Evolutionary conservation across 2,888 invertebrate species (phyloP).

Genomic region (Anarsia innoxiella): DNA sequence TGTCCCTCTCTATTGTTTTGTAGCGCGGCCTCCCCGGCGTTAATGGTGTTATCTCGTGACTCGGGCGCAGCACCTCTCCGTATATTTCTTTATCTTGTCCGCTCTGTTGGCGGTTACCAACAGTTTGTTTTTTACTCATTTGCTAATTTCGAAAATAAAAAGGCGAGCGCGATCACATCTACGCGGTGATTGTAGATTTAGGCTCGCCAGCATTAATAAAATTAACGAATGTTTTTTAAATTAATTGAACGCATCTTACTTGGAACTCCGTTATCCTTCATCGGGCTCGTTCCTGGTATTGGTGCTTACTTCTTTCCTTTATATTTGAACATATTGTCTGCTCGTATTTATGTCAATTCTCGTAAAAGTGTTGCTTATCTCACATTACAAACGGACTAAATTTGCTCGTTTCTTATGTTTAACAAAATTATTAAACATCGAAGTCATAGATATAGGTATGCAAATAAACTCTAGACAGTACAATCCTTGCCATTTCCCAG

Average conservation of each 20-base stretch:
- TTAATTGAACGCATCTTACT: slow-evolving; percentile 64
- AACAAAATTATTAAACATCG: too few species aligned
- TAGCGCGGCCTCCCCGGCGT: slow-evolving; percentile 61
- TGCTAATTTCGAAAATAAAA: slow-evolving; percentile 75
- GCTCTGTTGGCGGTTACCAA: slow-evolving; percentile 62
- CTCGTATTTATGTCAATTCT: slow-evolving; percentile 2
- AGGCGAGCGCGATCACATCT: slow-evolving; percentile 65
- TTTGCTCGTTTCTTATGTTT: too few species aligned
- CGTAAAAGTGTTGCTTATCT: too few species aligned
- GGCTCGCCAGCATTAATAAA: slow-evolving; percentile 65
- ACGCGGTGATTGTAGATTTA: slow-evolving; percentile 62
- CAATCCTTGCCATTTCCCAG: slow-evolving; percentile 53
- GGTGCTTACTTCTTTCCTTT: slow-evolving; percentile 17
- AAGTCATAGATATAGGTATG: too few species aligned
- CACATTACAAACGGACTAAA: background rate
- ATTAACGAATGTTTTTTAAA: slow-evolving; percentile 72
- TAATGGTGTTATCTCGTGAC: slow-evolving; percentile 73
- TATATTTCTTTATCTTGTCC: slow-evolving; percentile 75
- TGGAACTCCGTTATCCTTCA: slow-evolving; percentile 56
- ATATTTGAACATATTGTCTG: too few species aligned
- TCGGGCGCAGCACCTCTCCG: slow-evolving; percentile 72
- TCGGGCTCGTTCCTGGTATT: slow-evolving; percentile 46
- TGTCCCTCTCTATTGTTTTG: slow-evolving; percentile 63
- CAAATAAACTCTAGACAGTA: too few species aligned
- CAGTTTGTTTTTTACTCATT: slow-evolving; percentile 65